Conservation (phyloP, 2,797 vertebrate genomes). For the Pipistrellus kuhlii region DNA sequence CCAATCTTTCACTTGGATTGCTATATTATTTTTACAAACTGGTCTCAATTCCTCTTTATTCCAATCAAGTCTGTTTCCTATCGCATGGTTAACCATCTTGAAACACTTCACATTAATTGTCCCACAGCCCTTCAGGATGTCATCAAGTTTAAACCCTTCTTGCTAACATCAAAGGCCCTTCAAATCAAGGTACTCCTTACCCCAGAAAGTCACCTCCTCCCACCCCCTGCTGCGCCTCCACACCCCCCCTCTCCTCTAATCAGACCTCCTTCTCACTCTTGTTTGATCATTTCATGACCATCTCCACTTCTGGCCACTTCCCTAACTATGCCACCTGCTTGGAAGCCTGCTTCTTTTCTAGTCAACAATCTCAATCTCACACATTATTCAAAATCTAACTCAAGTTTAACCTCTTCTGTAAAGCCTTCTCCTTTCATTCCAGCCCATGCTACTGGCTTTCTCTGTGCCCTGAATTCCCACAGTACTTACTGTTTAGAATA, state of each 20-base stretch:
- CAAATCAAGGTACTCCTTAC: background rate
- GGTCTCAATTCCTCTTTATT: background rate
- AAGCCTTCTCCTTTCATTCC: background rate
- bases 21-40: background rate
- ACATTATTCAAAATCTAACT: slow-evolving; percentile 39
- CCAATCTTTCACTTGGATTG: background rate
- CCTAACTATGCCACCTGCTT: background rate
- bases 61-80: slow-evolving; percentile 2
- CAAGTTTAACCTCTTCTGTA: slow-evolving; percentile 38
- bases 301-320: background rate
- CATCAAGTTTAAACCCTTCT: slow-evolving; percentile 1
- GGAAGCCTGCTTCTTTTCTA: slow-evolving; percentile 51
- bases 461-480: slow-evolving; percentile 3
- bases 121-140: background rate
- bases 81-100: background rate
- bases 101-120: background rate
- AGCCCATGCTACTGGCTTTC: background rate
- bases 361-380: slow-evolving; percentile 36
- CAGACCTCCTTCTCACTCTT: background rate
- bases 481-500: slow-evolving; percentile 42
- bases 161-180: background rate
- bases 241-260: background rate
- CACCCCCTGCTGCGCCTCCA: background rate
- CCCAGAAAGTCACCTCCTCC: background rate
- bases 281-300: background rate